These are phyloP conservation scores for Mimumesa dahlbomi DNA, from an alignment of 2,888 invertebrate species.

Conservation along the genomic window DNA sequence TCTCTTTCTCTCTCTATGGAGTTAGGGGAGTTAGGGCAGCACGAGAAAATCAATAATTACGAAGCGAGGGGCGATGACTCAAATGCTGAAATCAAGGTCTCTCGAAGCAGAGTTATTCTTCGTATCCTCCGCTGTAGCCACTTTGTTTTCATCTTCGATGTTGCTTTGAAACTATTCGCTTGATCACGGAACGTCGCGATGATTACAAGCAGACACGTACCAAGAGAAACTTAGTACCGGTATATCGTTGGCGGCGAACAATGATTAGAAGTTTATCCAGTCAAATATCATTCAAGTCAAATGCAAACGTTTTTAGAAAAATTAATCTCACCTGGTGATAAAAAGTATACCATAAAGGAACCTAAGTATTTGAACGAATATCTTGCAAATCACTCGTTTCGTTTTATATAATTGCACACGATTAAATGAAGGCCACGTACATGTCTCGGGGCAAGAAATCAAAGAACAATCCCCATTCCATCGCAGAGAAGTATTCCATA, in stretches of 20 bases:
- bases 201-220: neutral
- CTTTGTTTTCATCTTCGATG: constrained; percentile 32
- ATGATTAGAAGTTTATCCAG: too few relatives aligned
- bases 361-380: too few relatives aligned
- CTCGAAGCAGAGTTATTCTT: constrained; percentile 71
- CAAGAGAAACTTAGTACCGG: neutral
- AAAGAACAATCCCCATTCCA: constrained; percentile 17
- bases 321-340: too few relatives aligned
- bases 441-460: too few relatives aligned
- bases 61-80: constrained; percentile 79
- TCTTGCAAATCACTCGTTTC: too few relatives aligned
- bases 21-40: constrained; percentile 79
- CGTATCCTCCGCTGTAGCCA: constrained; percentile 58
- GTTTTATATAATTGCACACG: too few relatives aligned
- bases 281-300: too few relatives aligned
- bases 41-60: constrained; percentile 80
- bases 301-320: too few relatives aligned
- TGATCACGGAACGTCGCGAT: constrained; percentile 20
- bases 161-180: constrained; percentile 44
- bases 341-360: too few relatives aligned
- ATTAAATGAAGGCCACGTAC: too few relatives aligned
- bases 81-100: constrained; percentile 79
- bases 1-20: constrained; percentile 68
- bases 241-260: too few relatives aligned
- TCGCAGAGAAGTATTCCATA: constrained; percentile 25